A percentile compares a stretch with the other conserved stretches of the same genome.
phyloP scores from a whole-genome alignment of 2,113 vertebrate species.

The Muntiacus muntjak region DNA sequence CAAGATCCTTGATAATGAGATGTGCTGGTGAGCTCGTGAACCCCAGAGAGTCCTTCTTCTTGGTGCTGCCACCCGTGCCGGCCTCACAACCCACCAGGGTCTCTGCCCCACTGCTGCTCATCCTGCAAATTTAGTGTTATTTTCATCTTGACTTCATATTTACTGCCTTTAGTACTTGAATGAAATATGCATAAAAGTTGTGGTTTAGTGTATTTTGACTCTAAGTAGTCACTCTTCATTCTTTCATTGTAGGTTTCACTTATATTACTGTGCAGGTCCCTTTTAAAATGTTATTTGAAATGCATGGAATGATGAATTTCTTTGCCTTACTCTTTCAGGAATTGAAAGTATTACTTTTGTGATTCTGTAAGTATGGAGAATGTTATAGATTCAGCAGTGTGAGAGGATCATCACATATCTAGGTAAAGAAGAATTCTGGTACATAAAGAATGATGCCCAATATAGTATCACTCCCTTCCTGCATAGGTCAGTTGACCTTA shows the following conservation, averaged over 20 bases:
- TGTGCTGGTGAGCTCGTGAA: not conserved
- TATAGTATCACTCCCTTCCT: not conserved
- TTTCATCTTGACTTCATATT: not conserved
- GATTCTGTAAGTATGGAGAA: not conserved
- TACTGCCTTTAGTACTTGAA: not conserved
- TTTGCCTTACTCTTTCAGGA: not conserved
- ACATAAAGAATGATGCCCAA: not conserved
- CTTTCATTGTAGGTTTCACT: not conserved
- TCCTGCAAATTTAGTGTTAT: not conserved
- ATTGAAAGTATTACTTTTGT: not conserved
- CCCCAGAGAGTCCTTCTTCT: not conserved
- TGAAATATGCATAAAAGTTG: not conserved
- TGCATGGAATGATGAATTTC: not conserved
- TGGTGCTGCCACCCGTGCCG: not conserved
- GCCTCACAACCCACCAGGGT: not conserved
- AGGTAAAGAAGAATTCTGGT: not conserved
- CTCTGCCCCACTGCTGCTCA: not conserved
- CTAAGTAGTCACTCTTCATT: not conserved
- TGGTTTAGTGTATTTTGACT: not conserved
- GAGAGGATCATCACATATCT: not conserved
- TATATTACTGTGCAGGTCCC: not conserved
- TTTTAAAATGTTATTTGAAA: not conserved
- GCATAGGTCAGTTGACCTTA: not conserved
- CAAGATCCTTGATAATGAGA: slow-evolving; percentile 83
- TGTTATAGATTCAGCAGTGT: not conserved